Base-by-base conservation (phyloP, 2,888 invertebrate genomes). In the Malacosoma neustria region DNA sequence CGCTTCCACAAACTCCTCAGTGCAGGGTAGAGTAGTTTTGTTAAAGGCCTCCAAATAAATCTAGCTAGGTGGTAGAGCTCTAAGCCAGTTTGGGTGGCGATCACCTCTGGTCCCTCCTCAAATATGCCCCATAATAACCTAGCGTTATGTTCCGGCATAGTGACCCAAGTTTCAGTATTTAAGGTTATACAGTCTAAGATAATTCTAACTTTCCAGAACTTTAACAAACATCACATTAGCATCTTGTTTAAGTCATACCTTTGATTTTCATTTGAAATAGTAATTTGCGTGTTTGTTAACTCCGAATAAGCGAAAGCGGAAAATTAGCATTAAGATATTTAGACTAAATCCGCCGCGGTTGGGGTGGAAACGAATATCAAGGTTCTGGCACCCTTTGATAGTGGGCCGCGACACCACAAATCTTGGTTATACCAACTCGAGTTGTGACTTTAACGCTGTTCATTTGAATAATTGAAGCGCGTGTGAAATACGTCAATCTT, bases 331-430 rank as follows among this genome's bases (percentile, higher is more conserved):
- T 32, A 33, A 33, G 35, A 14, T 31, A 13, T 5, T 30, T 30
- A 33, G 22, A 29, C 32, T 5, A 13, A 32, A 15, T 36, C 22
- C n/a, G 32, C 30, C 22, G 14, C 36, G 30, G 31, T 22, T 39
- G 38, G 35, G 38, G 32, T 30, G 31, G 34, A 34, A 38, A 41
- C 38, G 37, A 33, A 38, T 42, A 37, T 45, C 37, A 35, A 30
- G 12, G 35, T 42, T 32, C 36, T 43, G 33, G 32, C 36, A 33
- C 11, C 31, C 32, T 40, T 44, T 39, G 39, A 43, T 13, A 36
- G 36, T 11, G 14, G 15, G 30, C 11, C 32, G 14, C 33, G 4
- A 14, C 32, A 33, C 36, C 42, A 32, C 40, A 40, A 42, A 38
- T 29, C 2, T 37, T 11, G 35, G 32, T 14, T 13, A 37, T 13